phyloP scores from a whole-genome alignment of 2,797 vertebrate species.

The Oryzias dopingdopingensis region DNA sequence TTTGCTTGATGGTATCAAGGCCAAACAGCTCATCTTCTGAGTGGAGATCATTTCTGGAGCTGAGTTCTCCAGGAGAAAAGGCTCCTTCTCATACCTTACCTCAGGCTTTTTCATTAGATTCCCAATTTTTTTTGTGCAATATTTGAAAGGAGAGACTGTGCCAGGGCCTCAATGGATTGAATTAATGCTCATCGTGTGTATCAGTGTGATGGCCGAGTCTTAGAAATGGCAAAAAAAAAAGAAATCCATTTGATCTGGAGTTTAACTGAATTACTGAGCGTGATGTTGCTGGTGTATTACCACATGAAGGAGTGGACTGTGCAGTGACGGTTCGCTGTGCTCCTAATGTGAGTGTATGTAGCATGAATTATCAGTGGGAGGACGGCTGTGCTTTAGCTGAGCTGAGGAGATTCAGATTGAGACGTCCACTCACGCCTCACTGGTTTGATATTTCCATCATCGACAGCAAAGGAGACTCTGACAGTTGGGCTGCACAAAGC shows the following conservation, averaged over 20 bases:
- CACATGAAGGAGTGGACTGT: constrained; percentile 5
- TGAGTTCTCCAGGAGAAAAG: constrained; percentile 41
- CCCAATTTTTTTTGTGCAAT: constrained; percentile 45
- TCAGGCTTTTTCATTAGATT: constrained; percentile 64
- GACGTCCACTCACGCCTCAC: constrained; percentile 81
- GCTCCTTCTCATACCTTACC: constrained; percentile 46
- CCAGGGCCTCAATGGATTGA: constrained; percentile 45
- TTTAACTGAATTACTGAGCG: constrained; percentile 46
- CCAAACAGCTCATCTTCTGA: constrained; percentile 64
- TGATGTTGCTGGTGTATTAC: constrained; percentile 23
- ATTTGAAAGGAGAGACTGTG: constrained; percentile 43
- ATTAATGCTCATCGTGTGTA: constrained; percentile 57
- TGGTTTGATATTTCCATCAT: constrained; percentile 84
- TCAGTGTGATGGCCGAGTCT: constrained; percentile 31
- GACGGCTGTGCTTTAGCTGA: constrained; percentile 57
- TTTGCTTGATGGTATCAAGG: constrained; percentile 58
- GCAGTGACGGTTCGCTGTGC: constrained; percentile 30
- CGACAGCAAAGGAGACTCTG: constrained; percentile 82
- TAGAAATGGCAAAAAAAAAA: constrained; percentile 37
- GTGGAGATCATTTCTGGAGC: constrained; percentile 63
- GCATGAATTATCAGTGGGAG: constrained; percentile 77
- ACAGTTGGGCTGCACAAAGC: constrained; percentile 80
- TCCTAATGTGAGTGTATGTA: constrained; percentile 57
- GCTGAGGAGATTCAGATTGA: constrained; percentile 77
- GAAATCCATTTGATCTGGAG: constrained; percentile 55